A percentile compares a stretch with the other conserved stretches of the same genome.
phyloP scores from a whole-genome alignment of 2,113 vertebrate genomes.

The Atlantisia rogersi region DNA sequence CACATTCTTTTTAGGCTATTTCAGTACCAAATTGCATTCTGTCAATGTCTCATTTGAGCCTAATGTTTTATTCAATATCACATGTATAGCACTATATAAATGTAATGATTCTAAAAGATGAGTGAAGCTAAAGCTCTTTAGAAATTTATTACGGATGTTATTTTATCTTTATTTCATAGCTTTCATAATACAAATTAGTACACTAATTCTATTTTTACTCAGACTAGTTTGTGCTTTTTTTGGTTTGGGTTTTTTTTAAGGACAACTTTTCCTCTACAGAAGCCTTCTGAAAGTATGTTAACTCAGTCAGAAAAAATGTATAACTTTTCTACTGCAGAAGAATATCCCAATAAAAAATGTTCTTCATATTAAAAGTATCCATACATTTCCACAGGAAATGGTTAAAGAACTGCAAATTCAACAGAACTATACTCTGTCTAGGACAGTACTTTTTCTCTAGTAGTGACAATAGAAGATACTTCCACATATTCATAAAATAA shows the following conservation, averaged over 20 bases:
- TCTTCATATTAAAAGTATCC: neutral
- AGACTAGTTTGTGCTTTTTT: neutral
- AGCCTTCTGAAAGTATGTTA: neutral
- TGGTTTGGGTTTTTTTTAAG: neutral
- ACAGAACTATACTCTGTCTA: neutral
- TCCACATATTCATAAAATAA: neutral
- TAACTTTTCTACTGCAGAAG: neutral
- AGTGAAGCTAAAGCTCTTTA: neutral
- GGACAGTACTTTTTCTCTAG: neutral
- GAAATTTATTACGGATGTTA: neutral
- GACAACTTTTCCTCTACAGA: neutral
- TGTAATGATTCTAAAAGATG: slow-evolving; percentile 1
- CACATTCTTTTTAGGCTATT: slow-evolving; percentile 29
- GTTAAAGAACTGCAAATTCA: neutral
- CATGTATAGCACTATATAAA: neutral
- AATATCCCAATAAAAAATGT: neutral
- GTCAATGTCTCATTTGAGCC: slow-evolving; percentile 38
- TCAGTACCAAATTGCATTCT: slow-evolving; percentile 1
- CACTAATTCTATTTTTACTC: neutral
- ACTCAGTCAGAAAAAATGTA: neutral
- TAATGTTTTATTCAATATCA: slow-evolving; percentile 63
- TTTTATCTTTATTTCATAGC: slow-evolving; percentile 1
- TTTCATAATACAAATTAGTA: neutral
- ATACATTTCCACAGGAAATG: neutral
- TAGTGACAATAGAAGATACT: neutral